Conservation (phyloP, 2,797 vertebrate species). For the Okamejei kenojei region DNA sequence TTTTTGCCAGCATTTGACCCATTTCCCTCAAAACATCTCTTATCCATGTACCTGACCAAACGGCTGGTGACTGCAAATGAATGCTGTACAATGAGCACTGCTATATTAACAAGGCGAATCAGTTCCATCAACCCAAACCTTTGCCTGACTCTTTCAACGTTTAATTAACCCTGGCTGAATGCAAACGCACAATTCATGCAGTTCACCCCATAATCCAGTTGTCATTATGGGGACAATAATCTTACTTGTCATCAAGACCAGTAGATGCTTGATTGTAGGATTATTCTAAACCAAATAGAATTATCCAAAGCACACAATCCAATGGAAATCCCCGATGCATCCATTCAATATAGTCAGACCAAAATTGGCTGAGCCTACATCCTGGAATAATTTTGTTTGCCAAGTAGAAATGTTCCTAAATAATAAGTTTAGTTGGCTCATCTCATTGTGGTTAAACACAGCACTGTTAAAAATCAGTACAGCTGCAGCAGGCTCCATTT, state of each 20-base stretch:
- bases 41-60: too few species aligned
- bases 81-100: not conserved
- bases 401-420: not conserved
- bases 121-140: not conserved
- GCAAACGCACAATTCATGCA: not conserved
- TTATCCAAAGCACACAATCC: not conserved
- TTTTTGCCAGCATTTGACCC: too few species aligned
- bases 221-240: not conserved
- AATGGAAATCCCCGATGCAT: not conserved
- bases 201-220: not conserved
- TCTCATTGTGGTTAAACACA: not conserved
- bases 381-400: slow-evolving; percentile 5
- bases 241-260: not conserved
- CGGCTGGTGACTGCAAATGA: not conserved
- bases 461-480: not conserved
- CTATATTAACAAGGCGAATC: not conserved
- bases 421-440: slow-evolving; percentile 7
- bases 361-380: not conserved
- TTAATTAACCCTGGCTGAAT: not conserved
- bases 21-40: too few species aligned
- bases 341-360: not conserved
- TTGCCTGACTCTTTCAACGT: not conserved
- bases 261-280: not conserved
- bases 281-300: not conserved
- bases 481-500: slow-evolving; percentile 20